These are phyloP conservation scores for Arizona elegans DNA, from an alignment of 2,113 vertebrate species.

Conservation along the genomic window DNA sequence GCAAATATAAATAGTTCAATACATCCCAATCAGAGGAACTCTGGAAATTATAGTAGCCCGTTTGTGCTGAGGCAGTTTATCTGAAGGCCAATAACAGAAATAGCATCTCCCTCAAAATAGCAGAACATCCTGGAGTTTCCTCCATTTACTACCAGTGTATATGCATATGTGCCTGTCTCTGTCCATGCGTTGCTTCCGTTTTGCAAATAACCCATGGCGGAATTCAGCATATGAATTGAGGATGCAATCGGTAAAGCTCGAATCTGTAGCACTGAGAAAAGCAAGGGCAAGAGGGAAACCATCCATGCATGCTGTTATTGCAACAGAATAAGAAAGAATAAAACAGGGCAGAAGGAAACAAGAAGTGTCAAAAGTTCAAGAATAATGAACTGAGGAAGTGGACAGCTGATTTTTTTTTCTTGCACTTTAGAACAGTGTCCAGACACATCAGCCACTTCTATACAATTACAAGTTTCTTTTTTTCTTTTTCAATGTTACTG, in stretches of 20 bases:
- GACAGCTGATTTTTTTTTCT: not conserved
- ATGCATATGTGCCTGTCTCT: not conserved
- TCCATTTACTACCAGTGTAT: constrained; percentile 43
- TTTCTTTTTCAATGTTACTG: not conserved
- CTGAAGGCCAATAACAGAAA: constrained; percentile 41
- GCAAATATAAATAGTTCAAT: constrained; percentile 47
- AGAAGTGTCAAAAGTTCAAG: constrained; percentile 6
- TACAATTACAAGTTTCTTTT: not conserved
- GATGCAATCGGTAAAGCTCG: constrained; percentile 8
- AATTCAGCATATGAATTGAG: constrained; percentile 36
- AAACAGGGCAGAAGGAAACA: not conserved
- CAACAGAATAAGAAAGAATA: not conserved
- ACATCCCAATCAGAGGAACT: constrained; percentile 44
- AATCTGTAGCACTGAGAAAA: constrained; percentile 20
- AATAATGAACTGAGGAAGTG: not conserved
- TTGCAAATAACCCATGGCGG: constrained; percentile 21
- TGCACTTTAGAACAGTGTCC: not conserved
- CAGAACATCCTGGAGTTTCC: constrained; percentile 46
- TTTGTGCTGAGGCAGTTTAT: constrained; percentile 47
- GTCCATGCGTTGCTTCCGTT: constrained; percentile 39
- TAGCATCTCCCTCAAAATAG: constrained; percentile 27
- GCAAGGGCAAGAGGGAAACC: not conserved
- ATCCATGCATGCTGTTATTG: not conserved
- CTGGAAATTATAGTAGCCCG: constrained; percentile 41
- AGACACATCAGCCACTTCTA: not conserved